A percentile compares a stretch with the other conserved stretches of the same genome.
These are phyloP conservation scores for Eupithecia vulgata DNA, from an alignment of 2,888 invertebrate genomes.

Conservation along the genomic window DNA sequence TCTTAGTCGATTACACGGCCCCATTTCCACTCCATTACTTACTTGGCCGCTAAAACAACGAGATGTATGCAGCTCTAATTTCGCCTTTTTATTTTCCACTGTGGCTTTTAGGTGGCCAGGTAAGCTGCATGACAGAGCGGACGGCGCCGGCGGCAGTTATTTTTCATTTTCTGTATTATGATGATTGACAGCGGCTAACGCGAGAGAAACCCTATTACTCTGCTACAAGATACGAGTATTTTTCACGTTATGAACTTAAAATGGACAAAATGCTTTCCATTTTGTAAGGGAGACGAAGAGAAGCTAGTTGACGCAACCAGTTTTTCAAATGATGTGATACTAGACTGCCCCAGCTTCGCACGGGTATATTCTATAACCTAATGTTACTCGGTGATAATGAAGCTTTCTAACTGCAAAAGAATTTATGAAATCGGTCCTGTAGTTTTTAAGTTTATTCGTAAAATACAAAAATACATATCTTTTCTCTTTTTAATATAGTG, in stretches of 20 bases:
- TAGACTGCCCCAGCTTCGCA: too few species aligned
- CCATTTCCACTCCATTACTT: conserved; percentile 48
- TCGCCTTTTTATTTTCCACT: conserved; percentile 26
- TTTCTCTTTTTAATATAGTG: too few species aligned
- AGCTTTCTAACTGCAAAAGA: too few species aligned
- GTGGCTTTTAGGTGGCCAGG: conserved; percentile 47
- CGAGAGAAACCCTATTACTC: conserved; percentile 14
- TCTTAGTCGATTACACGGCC: conserved; percentile 48
- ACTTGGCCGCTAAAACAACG: conserved; percentile 42
- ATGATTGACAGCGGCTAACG: conserved; percentile 48
- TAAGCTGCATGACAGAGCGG: conserved; percentile 46
- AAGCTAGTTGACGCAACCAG: background rate
- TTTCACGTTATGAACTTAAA: background rate
- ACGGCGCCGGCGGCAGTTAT: conserved; percentile 41
- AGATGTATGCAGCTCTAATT: conserved; percentile 42
- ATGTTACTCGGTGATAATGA: too few species aligned
- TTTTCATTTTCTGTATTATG: conserved; percentile 50
- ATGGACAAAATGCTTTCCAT: background rate
- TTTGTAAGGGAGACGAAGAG: background rate
- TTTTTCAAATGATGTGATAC: background rate
- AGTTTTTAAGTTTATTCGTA: too few species aligned
- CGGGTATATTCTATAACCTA: too few species aligned
- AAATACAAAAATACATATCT: too few species aligned
- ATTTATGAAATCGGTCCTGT: too few species aligned
- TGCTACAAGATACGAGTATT: background rate